Evolutionary conservation across 2,797 vertebrate species (phyloP).

Genomic region (Danio tinwini): DNA sequence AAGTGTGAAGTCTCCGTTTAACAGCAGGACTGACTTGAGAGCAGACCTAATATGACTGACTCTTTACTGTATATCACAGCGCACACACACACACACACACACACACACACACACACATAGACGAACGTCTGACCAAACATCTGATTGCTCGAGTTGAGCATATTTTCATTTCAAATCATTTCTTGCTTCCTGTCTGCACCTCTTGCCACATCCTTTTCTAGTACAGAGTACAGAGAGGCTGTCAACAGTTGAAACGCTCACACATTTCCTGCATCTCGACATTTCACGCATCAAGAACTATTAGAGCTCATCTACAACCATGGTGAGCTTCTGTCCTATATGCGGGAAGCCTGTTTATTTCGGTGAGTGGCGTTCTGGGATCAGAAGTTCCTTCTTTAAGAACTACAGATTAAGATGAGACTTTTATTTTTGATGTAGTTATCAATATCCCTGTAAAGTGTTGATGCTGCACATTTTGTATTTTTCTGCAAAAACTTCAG

Average conservation of each 20-base stretch:
- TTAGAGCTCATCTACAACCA: conserved; percentile 58
- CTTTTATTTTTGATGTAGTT: neutral
- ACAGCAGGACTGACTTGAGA: neutral
- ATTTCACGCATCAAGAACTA: conserved; percentile 55
- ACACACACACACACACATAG: neutral
- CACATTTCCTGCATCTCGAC: conserved; percentile 68
- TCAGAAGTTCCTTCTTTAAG: neutral
- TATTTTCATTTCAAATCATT: conserved; percentile 57
- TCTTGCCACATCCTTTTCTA: conserved; percentile 81
- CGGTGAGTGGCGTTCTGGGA: conserved; percentile 74
- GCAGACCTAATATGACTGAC: neutral
- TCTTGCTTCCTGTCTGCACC: conserved; percentile 68
- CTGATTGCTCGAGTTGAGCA: conserved; percentile 47
- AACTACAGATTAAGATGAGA: too few relatives aligned
- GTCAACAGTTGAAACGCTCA: conserved; percentile 44
- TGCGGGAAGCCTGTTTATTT: conserved; percentile 88
- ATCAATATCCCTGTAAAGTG: neutral
- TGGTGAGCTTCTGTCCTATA: conserved; percentile 86
- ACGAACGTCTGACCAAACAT: conserved; percentile 14
- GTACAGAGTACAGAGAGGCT: conserved; percentile 47
- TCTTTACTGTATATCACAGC: conserved; percentile 11
- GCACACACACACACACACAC: neutral
- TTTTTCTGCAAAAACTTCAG: neutral
- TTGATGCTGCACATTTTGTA: neutral
- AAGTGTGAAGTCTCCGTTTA: conserved; percentile 5